Conservation (phyloP, 2,113 vertebrate species). For the Sinosuthora webbiana region DNA sequence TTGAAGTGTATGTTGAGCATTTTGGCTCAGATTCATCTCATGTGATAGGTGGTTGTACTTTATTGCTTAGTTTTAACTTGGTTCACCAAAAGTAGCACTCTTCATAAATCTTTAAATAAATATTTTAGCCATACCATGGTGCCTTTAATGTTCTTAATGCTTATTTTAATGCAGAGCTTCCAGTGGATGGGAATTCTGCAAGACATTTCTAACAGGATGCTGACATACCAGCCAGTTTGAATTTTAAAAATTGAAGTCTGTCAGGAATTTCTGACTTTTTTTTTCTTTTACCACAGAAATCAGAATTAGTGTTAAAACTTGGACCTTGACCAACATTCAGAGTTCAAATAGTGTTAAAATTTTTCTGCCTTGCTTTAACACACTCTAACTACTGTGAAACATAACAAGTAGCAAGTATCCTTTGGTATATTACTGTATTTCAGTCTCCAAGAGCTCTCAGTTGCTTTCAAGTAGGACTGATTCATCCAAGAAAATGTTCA, state of each 20-base stretch:
- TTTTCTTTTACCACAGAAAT: background rate
- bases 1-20: background rate
- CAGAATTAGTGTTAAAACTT: background rate
- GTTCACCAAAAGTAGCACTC: background rate
- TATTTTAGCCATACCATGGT: background rate
- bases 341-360: background rate
- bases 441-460: constrained; percentile 1
- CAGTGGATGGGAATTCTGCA: background rate
- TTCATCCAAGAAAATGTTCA: constrained; percentile 27
- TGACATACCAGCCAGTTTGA: background rate
- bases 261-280: background rate
- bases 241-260: background rate
- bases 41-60: background rate
- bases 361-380: background rate
- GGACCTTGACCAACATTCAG: background rate
- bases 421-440: background rate
- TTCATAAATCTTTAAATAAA: background rate
- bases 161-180: background rate
- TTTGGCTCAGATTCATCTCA: background rate
- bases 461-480: constrained; percentile 19
- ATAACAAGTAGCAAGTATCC: background rate
- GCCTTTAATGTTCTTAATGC: background rate
- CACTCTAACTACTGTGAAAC: background rate
- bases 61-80: background rate
- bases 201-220: background rate